Evolutionary conservation across 1,140 invertebrate genomes (phyloP).

Genomic region (Harpegnathos saltator): DNA sequence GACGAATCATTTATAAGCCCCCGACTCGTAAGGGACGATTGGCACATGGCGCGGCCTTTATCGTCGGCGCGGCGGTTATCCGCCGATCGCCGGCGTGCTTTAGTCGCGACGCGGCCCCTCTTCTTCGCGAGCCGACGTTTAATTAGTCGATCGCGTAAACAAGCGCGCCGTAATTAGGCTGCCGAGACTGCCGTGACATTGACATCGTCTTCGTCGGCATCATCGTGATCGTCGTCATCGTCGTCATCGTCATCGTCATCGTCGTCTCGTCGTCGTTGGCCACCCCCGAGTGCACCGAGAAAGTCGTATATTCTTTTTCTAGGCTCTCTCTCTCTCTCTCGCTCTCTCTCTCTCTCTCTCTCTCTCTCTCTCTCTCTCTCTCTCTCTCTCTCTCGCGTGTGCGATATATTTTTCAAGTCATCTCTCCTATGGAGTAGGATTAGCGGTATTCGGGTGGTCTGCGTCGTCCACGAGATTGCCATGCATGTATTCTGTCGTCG

Average conservation of each 20-base stretch:
- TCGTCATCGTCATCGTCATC: no score
- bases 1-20: slow-evolving; percentile 63
- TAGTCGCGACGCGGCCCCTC: background rate
- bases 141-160: slow-evolving; percentile 51
- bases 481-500: background rate
- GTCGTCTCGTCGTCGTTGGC: background rate
- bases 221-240: no score
- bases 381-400: background rate
- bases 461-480: background rate
- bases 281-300: background rate
- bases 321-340: no score
- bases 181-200: slow-evolving; percentile 17
- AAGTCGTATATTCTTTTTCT: no score
- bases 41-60: slow-evolving; percentile 4
- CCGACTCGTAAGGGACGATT: slow-evolving; percentile 26
- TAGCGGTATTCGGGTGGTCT: background rate
- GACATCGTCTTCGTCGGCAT: no score
- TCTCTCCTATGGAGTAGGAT: background rate
- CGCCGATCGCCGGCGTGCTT: no score
- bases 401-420: background rate
- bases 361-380: no score
- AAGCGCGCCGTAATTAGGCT: slow-evolving; percentile 24
- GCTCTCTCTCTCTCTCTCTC: no score
- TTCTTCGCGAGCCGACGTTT: background rate
- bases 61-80: slow-evolving; percentile 37